These are phyloP conservation scores for Leptobrachium leishanense DNA, from an alignment of 2,113 vertebrate species.

Conservation along the genomic window DNA sequence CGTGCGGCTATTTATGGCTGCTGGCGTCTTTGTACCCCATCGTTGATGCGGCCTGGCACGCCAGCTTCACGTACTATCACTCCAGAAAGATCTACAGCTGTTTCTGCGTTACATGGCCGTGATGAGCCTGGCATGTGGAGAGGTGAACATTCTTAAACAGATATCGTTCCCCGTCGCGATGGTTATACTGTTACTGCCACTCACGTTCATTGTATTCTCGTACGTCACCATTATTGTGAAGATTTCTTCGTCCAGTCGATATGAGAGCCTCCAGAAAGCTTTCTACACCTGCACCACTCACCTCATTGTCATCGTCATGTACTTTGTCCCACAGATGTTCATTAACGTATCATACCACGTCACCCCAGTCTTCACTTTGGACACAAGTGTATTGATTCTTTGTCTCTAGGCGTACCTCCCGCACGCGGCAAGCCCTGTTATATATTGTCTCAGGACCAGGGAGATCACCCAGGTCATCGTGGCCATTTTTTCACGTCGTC, in stretches of 20 bases:
- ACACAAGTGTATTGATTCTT: background rate
- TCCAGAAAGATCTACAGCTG: constrained; percentile 9
- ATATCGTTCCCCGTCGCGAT: background rate
- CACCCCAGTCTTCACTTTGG: background rate
- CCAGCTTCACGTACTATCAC: background rate
- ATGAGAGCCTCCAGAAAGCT: background rate
- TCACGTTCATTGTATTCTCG: background rate
- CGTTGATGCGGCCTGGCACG: background rate
- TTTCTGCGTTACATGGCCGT: constrained; percentile 5
- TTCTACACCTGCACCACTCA: constrained; percentile 26
- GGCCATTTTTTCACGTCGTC: background rate
- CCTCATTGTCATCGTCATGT: constrained; percentile 17
- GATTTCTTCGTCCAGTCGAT: background rate
- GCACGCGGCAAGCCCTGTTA: background rate
- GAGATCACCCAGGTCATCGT: background rate
- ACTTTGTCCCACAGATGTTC: constrained; percentile 3
- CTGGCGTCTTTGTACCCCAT: background rate
- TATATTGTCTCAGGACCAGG: constrained; percentile 27
- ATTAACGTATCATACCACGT: background rate
- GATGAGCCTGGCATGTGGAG: background rate
- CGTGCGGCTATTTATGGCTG: constrained; percentile 1
- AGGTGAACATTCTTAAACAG: background rate
- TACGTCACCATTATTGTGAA: background rate
- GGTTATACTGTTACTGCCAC: background rate
- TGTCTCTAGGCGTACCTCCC: constrained; percentile 10